phyloP scores from a whole-genome alignment of 2,888 invertebrate genomes.

The Rhaphigaster nebulosa region DNA sequence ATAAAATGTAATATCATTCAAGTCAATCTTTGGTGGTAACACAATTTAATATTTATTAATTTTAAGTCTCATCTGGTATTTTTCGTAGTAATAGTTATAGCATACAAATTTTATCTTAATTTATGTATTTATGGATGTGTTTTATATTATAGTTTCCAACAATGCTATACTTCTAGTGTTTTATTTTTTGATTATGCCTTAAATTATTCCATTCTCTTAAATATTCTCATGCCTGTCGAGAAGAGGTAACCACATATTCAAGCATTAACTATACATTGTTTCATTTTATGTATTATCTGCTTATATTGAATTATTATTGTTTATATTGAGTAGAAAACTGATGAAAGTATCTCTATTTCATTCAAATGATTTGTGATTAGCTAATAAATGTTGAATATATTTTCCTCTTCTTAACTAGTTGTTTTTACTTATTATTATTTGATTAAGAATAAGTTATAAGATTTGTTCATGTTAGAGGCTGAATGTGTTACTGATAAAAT shows the following conservation, averaged over 20 bases:
- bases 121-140: background rate
- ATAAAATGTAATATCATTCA: conserved; percentile 3
- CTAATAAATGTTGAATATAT: background rate
- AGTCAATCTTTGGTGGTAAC: background rate
- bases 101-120: background rate
- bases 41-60: background rate
- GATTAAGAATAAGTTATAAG: background rate
- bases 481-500: background rate
- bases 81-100: background rate
- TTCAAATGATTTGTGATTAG: background rate
- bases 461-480: background rate
- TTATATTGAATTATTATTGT: background rate
- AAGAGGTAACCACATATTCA: background rate
- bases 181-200: background rate
- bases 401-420: background rate
- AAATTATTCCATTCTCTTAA: background rate
- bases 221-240: background rate
- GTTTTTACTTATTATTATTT: background rate
- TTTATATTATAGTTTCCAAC: background rate
- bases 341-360: background rate
- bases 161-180: background rate
- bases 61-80: background rate
- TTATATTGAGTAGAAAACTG: background rate
- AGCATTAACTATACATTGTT: background rate
- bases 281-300: background rate